Percentiles rank a stretch among this genome's conserved stretches.
Evolutionary conservation across 2,797 vertebrate genomes (phyloP).

Genomic region (Menidia menidia): DNA sequence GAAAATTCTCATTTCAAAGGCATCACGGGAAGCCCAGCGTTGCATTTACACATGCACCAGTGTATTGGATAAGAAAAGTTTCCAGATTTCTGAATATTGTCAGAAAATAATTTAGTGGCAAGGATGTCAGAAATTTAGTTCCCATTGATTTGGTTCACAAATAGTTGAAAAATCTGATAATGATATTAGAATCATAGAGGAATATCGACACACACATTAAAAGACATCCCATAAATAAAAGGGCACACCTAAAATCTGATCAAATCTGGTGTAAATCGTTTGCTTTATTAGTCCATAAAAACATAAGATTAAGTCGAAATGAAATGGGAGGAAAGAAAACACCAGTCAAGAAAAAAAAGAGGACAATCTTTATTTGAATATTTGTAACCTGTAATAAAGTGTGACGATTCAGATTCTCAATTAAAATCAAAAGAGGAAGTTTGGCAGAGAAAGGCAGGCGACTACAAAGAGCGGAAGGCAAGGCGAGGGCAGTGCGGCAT

Average conservation of each 20-base stretch:
- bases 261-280: not conserved
- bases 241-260: not conserved
- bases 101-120: too few relatives aligned
- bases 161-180: too few relatives aligned
- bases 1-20: not conserved
- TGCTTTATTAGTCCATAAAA: not conserved
- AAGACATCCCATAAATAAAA: too few relatives aligned
- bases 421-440: conserved; percentile 62
- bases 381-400: conserved; percentile 72
- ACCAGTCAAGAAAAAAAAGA: conserved; percentile 64
- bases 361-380: conserved; percentile 75
- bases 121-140: too few relatives aligned
- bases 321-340: not conserved
- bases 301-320: not conserved
- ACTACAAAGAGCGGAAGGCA: conserved; percentile 71
- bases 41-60: not conserved
- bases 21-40: not conserved
- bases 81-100: not conserved
- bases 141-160: too few relatives aligned
- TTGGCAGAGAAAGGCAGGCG: conserved; percentile 70
- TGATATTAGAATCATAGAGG: too few relatives aligned
- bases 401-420: conserved; percentile 57
- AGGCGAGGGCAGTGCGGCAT: conserved; percentile 64
- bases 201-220: too few relatives aligned
- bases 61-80: not conserved